Conservation (phyloP, 1,140 invertebrate genomes). For the Rhysida immarginata region DNA sequence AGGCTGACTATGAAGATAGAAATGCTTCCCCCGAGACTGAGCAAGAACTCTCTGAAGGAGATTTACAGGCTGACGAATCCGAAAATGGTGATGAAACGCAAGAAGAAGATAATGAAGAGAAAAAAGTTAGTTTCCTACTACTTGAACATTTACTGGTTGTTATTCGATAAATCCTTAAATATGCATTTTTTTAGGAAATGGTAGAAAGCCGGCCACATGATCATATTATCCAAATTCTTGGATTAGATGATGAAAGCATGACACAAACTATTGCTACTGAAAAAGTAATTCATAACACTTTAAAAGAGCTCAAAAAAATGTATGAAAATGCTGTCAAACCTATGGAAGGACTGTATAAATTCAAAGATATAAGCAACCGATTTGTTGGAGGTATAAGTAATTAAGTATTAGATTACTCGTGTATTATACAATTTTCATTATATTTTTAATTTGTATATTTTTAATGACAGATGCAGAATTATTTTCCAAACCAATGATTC, state of each 20-base stretch:
- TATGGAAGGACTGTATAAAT: slow-evolving; percentile 76
- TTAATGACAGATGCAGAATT: slow-evolving; percentile 65
- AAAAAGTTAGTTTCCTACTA: no score
- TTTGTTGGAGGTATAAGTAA: slow-evolving; percentile 50
- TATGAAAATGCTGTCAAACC: slow-evolving; percentile 80
- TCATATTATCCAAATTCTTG: slow-evolving; percentile 62
- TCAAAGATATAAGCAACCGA: slow-evolving; percentile 76
- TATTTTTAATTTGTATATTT: neutral
- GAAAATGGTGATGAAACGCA: slow-evolving; percentile 15
- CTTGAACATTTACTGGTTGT: no score
- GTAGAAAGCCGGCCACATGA: slow-evolving; percentile 59
- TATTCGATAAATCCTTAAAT: no score
- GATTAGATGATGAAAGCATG: slow-evolving; percentile 50
- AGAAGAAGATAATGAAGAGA: slow-evolving; percentile 13
- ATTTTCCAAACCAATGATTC: slow-evolving; percentile 78
- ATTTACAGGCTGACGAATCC: slow-evolving; percentile 17
- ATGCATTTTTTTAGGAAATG: no score
- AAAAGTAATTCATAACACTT: slow-evolving; percentile 54
- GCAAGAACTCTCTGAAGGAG: neutral
- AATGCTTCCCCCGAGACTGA: neutral
- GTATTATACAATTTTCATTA: neutral
- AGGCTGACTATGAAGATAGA: no score
- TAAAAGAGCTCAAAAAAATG: slow-evolving; percentile 69
- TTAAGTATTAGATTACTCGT: neutral
- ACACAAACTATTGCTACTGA: slow-evolving; percentile 46